A percentile compares a stretch with the other conserved stretches of the same genome.
Evolutionary conservation across 2,797 vertebrate species (phyloP).

Genomic region (Sternotherus odoratus): DNA sequence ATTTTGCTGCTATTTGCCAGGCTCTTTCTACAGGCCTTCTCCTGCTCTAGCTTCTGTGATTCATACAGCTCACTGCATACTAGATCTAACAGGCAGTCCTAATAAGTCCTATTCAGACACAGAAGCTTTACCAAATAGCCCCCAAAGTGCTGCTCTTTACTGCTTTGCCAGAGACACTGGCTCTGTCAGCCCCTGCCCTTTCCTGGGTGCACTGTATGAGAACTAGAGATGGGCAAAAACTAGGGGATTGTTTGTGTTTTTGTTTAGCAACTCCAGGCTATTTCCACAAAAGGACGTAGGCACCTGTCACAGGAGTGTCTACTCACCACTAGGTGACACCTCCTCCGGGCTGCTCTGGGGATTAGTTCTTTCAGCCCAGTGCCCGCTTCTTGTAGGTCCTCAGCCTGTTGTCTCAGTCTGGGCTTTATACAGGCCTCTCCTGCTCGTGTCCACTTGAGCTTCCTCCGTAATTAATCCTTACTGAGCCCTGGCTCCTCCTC

Average conservation of each 20-base stretch:
- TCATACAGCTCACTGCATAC: fast-evolving
- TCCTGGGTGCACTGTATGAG: background rate
- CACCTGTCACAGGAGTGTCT: background rate
- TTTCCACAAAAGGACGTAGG: background rate
- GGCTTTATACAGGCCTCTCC: background rate
- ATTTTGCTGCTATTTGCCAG: background rate
- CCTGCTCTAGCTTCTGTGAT: constrained; percentile 12
- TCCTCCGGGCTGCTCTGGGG: background rate
- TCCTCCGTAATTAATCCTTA: background rate
- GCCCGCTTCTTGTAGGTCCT: background rate
- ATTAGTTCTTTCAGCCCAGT: background rate
- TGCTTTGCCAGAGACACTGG: background rate
- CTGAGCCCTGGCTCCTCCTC: background rate
- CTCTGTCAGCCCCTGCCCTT: background rate
- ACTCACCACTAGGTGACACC: background rate
- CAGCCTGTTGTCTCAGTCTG: background rate
- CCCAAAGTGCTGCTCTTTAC: constrained; percentile 24
- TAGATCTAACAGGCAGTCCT: constrained; percentile 19
- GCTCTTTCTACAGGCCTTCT: background rate
- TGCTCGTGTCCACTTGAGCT: background rate
- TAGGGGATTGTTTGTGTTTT: background rate
- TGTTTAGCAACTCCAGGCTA: background rate
- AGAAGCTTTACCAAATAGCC: constrained; percentile 28
- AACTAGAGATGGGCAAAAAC: constrained; percentile 21
- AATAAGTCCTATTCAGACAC: constrained; percentile 34